These are phyloP conservation scores for Caradrina kadenii DNA, from an alignment of 2,888 invertebrate species.

Conservation along the genomic window DNA sequence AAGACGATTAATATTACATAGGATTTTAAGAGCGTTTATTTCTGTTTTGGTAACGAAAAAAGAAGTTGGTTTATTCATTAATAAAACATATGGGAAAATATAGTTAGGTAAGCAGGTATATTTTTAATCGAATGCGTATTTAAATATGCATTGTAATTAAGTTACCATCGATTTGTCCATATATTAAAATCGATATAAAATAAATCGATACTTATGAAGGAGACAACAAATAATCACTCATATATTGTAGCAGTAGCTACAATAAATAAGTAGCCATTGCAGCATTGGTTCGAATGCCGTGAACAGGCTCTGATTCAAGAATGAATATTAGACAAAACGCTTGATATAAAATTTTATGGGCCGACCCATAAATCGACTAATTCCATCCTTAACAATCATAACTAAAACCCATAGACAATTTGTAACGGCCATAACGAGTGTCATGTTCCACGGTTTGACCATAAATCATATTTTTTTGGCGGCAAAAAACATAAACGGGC, in stretches of 20 bases:
- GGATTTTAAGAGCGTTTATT: constrained; percentile 34
- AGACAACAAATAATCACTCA: not conserved
- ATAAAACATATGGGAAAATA: constrained; percentile 45
- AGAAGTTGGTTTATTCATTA: constrained; percentile 25
- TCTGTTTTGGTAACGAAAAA: constrained; percentile 29
- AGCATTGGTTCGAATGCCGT: not conserved
- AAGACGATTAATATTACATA: constrained; percentile 50
- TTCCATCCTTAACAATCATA: constrained; percentile 72
- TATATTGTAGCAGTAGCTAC: not conserved
- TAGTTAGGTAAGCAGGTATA: not conserved
- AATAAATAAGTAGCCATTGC: not conserved
- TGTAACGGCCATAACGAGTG: constrained; percentile 85
- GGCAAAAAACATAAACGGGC: constrained; percentile 78
- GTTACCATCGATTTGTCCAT: not conserved
- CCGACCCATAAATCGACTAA: constrained; percentile 49
- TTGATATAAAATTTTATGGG: constrained; percentile 6
- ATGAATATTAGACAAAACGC: not conserved
- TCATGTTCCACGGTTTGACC: constrained; percentile 81
- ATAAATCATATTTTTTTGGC: constrained; percentile 88
- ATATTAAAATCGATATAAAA: not conserved
- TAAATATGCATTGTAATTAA: not conserved
- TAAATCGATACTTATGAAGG: no score
- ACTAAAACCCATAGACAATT: constrained; percentile 81
- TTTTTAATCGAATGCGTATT: not conserved
- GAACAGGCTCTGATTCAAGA: not conserved